phyloP scores from a whole-genome alignment of 2,888 invertebrate species.

The Campopleginae sp. region DNA sequence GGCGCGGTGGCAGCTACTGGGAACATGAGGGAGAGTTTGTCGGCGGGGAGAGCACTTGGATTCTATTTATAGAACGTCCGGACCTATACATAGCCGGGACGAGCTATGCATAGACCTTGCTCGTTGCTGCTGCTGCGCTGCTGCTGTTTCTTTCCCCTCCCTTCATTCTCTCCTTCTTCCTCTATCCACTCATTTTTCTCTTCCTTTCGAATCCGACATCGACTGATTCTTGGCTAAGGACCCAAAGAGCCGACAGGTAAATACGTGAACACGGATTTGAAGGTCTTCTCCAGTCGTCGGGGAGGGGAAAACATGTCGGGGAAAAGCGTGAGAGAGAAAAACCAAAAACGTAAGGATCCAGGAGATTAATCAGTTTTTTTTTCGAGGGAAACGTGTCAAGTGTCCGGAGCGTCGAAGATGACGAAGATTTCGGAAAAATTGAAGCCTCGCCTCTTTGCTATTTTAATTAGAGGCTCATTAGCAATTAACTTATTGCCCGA shows the following conservation, averaged over 20 bases:
- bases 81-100: constrained; percentile 82
- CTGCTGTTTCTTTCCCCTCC: constrained; percentile 56
- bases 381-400: neutral
- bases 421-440: neutral
- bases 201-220: constrained; percentile 5
- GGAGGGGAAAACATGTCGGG: no score
- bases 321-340: neutral
- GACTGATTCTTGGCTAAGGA: constrained; percentile 10
- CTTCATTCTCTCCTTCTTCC: constrained; percentile 55
- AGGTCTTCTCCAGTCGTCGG: neutral
- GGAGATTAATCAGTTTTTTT: neutral
- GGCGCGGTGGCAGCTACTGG: constrained; percentile 53
- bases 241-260: neutral
- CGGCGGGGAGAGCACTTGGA: constrained; percentile 73
- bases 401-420: neutral
- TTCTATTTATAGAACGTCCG: constrained; percentile 83
- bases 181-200: neutral
- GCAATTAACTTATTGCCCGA: neutral
- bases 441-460: neutral
- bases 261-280: neutral
- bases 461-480: neutral
- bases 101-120: constrained; percentile 81
- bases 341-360: neutral
- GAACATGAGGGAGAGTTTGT: constrained; percentile 46
- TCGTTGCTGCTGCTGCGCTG: constrained; percentile 66